Evolutionary conservation across 2,888 invertebrate genomes (phyloP).

Genomic region (Rapana venosa): DNA sequence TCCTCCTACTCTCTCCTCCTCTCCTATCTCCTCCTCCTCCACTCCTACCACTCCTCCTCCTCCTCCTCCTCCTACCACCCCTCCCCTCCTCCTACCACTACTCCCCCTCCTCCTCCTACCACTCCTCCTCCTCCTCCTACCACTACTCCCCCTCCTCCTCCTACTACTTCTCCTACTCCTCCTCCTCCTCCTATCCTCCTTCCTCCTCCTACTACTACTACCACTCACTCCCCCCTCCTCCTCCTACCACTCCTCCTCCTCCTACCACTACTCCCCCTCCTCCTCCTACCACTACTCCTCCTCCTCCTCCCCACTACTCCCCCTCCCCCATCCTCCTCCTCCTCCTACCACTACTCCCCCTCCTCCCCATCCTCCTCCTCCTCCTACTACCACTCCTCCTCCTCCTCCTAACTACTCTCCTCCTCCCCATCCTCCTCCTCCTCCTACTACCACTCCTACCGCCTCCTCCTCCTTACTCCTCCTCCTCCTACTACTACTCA

Average conservation of each 20-base stretch:
- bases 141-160: not conserved
- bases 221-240: not conserved
- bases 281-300: not conserved
- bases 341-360: constrained; percentile 3
- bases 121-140: constrained; percentile 9
- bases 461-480: too few species aligned
- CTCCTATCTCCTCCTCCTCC: too few species aligned
- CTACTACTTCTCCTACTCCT: not conserved
- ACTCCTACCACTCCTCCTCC: not conserved
- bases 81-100: not conserved
- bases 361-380: not conserved
- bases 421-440: not conserved
- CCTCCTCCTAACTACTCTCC: not conserved
- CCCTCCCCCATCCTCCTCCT: not conserved
- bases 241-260: not conserved
- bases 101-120: not conserved
- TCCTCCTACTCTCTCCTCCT: too few species aligned
- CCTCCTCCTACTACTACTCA: not conserved
- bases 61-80: not conserved
- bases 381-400: not conserved
- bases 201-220: constrained; percentile 24
- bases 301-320: not conserved
- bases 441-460: not conserved
- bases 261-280: not conserved
- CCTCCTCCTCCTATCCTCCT: not conserved